Base-by-base conservation (phyloP, 2,888 invertebrate genomes). In the Stegana nigrithorax region DNA sequence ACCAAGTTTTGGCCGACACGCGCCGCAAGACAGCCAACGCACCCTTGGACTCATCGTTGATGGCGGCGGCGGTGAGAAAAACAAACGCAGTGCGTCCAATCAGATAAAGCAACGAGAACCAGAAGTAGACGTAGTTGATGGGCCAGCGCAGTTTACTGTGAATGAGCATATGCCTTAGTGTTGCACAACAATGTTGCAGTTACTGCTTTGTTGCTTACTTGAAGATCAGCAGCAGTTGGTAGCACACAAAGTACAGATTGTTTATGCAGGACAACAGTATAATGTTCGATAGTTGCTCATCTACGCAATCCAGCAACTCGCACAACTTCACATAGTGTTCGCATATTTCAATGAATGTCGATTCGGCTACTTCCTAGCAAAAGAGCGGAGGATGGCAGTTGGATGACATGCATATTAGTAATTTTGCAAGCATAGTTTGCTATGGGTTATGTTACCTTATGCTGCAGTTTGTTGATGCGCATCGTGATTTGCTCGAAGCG, bases 181-280 rank as follows among this genome's bases (percentile, higher is more conserved):
- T n/a, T n/a, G n/a, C n/a, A n/a, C n/a, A n/a, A n/a, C n/a, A n/a
- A n/a, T n/a, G n/a, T n/a, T n/a, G n/a, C n/a, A n/a, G n/a, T n/a
- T n/a, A n/a, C n/a, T n/a, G n/a, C n/a, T n/a, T 36, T 36, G 36
- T n/a, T 5, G 75, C 80, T 80, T 63, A 85, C 85, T 84, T 83
- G 67, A 85, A 85, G 53, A 84, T 75, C 75, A 91, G 88, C 67
- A 91, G 90, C 27, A 93, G 86, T 75, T 93, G 92, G 60, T 90
- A 87, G 74, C 92, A 92, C 65, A 93, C 91, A 79, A 92, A 93
- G 81, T 91, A 92, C 45, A 92, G 87, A 81, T 93, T 92, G 70
- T 90, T 92, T 19, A 89, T 86, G 71, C 91, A 91, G 0, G 92
- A 92, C 7, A 93, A 81, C 0, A 92, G 81, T n/a, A 92, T 88